These are phyloP conservation scores for Sebastolobus altivelis DNA, from an alignment of 2,797 vertebrate species.

Conservation along the genomic window DNA sequence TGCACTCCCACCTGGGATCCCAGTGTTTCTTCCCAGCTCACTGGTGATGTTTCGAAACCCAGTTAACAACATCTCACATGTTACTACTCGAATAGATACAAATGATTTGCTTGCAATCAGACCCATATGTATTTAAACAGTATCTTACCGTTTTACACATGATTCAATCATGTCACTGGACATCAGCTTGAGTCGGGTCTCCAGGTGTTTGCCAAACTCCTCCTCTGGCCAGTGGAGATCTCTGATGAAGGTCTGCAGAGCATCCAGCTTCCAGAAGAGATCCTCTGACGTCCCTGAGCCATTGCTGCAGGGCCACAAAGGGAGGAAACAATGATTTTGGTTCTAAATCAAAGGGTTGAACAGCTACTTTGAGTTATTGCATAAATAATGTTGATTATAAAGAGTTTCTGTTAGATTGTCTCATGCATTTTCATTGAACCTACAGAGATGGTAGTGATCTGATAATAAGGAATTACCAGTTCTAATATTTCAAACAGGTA, in stretches of 20 bases:
- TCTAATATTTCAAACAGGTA: not conserved
- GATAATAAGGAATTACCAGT: not conserved
- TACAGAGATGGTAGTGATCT: not conserved
- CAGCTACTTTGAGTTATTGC: not conserved
- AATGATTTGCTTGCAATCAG: not conserved
- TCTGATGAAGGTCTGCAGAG: slow-evolving; percentile 98
- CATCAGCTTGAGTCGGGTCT: slow-evolving; percentile 97
- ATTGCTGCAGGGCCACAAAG: slow-evolving; percentile 85
- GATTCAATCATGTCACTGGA: slow-evolving; percentile 99
- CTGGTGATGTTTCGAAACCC: not conserved
- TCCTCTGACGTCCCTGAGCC: slow-evolving; percentile 98
- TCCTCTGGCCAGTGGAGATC: slow-evolving; percentile 99
- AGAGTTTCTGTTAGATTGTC: not conserved
- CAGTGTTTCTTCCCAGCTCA: not conserved
- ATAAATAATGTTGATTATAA: not conserved
- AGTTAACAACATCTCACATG: not conserved
- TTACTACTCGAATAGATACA: not conserved
- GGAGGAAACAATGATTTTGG: not conserved
- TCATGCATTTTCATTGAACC: not conserved
- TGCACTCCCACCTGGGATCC: not conserved
- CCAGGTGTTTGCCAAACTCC: slow-evolving; percentile 98
- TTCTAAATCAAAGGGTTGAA: not conserved
- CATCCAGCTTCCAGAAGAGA: slow-evolving; percentile 99
- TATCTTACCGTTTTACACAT: slow-evolving; percentile 92
- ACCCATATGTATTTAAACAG: not conserved